Base-by-base conservation (phyloP, 1,140 invertebrate species). In the Maniola jurtina region DNA sequence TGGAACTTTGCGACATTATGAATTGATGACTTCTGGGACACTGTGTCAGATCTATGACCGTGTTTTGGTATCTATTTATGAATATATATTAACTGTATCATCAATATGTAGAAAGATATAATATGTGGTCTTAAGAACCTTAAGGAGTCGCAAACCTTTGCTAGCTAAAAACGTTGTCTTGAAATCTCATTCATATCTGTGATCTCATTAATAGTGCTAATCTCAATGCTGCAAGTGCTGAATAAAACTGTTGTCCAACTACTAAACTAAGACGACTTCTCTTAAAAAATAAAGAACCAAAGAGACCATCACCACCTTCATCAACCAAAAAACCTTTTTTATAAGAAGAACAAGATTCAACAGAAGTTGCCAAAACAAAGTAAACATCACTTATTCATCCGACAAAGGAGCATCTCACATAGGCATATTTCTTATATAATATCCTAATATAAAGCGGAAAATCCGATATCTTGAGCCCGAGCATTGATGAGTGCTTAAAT, bases 401-500 rank as follows among this genome's bases (percentile, higher is more conserved):
- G 35, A 13, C 50, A 15, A 55, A 55, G 16, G 35, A 58, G 13
- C 34, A n/a, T 14, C 10, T 54, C 40, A 54, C 40, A 70, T 62
- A 67, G 73, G 71, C 65, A 75, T 76, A 81, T 76, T 73, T 68
- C 65, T 71, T 70, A 73, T 62, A 74, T 66, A 68, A 75, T 70
- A 68, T 69, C 65, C 74, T 80, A 84, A 79, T 81, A 80, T 77
- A 72, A 66, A 72, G 79, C 81, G 77, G 79, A 84, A 86, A 88
- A 85, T 85, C 83, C 81, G 83, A 88, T 85, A 86, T 83, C 84
- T 88, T 85, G 79, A 79, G 76, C 76, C 58, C 60, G 77, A 82
- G 73, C 83, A 84, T 84, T 83, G 83, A 85, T 81, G 83, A 83
- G 75, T 71, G 74, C 67, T 85, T 84, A 83, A 86, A 86, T 88